Base-by-base conservation (phyloP, 1,140 invertebrate species). In the Aphaenogaster floridana region DNA sequence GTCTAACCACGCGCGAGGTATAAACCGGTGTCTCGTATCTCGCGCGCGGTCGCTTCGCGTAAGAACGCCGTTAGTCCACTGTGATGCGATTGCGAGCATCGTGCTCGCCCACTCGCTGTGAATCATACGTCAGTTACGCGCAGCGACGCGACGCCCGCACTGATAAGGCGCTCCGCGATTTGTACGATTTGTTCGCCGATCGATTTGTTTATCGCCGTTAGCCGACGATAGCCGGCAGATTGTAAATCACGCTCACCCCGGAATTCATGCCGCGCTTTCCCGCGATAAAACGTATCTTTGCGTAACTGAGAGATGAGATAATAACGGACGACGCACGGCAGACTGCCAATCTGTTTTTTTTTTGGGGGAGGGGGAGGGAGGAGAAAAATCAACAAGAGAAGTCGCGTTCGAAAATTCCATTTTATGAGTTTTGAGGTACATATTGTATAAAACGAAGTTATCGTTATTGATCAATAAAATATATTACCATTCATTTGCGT, bases 281-380 rank as follows among this genome's bases (percentile, higher is more conserved):
- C 69, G 11, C 76, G 80, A 84, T 84, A 84, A 84, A 84, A 76
- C 69, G 69, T 84, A 63, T 74, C 69, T 50, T 84, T 50, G 66
- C 11, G 34, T 21, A 39, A 61, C 69, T 28, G 68, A 81, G 48
- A 15, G 52, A 74, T 83, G 79, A 84, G 69, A 84, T 76, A 84
- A 76, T 76, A 84, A 74, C 54, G 64, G 13, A 39, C 39, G 15
- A 68, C n/a, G 50, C 45, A 39, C 36, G 80, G 54, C 54, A 39
- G n/a, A 7, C 52, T 76, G 68, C 28, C 69, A 84, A 63, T 48
- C 17, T 64, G 11, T 36, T 63, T 78, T 52, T 77, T 78, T 80
- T 52, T 68, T n/a, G 0, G 11, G 13, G 28, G 28, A 0, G 21
- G 21, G 21, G 21, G 21, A 0, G 28, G 0, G 28, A 28, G 11